Base-by-base conservation (phyloP, 2,797 vertebrate genomes). In the Spatula versicolor region DNA sequence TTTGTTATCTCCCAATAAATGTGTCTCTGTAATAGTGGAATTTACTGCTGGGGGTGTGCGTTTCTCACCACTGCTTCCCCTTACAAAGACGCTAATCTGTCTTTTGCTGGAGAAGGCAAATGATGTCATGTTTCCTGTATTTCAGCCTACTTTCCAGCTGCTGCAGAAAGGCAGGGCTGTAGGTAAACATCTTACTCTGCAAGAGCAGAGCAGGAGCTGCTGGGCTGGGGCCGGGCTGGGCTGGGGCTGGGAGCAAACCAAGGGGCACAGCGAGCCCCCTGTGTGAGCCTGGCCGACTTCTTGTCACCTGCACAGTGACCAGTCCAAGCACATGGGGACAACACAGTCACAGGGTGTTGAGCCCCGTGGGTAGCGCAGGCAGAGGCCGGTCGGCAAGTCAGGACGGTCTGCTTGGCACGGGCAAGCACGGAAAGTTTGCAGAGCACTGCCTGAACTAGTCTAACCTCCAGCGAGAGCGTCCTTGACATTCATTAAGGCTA, bases 1-100 rank as follows among this genome's bases (percentile, higher is more conserved):
- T 94, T 95, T 96, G 95, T 95, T 95, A 96, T 96, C 90, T 96
- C 83, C 95, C 90, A 95, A 95, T 95, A 96, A 97, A 95, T 59
- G 94, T 95, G 95, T 95, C 94, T 94, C 88, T 83, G 50, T 95
- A 95, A 95, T 85, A 95, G 94, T 81, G 92, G 94, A 92, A 96
- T 96, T 97, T 95, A 97, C 94, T 96, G 94, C 96, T 91, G 93
- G 94, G 92, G 83, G 88, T 90, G 93, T 92, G 86, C 52, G 81
- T 96, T 97, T 95, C 96, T 96, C 94, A 95, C 92, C 35, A 25
- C 81, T 68, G 94, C 88, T 97, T 96, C 92, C 94, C 94, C 81
- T 96, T 62, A 91, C 94, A 94, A 96, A 96, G 93, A 76, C 92
- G 86, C 88, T 94, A 88, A 96, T 93, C 94, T 83, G 3, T 95